phyloP scores from a whole-genome alignment of 1,140 invertebrate genomes.

The Contarinia nasturtii region DNA sequence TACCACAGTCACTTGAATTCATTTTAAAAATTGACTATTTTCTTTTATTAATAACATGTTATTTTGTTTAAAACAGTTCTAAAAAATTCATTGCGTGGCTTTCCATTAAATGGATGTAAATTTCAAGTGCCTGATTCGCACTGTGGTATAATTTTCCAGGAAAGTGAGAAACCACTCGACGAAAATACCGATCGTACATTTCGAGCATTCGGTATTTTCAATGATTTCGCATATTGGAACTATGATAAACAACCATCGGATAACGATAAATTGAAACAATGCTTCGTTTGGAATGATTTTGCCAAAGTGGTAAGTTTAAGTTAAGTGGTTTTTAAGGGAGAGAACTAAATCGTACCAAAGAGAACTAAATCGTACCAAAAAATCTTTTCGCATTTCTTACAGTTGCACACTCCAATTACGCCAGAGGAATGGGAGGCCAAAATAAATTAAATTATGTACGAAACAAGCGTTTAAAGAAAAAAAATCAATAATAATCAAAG shows the following conservation, averaged over 20 bases:
- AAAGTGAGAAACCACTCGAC: slow-evolving; percentile 30
- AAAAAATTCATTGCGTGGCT: slow-evolving; percentile 39
- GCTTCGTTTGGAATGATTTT: slow-evolving; percentile 49
- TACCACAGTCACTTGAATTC: no score
- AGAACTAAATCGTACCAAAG: no score
- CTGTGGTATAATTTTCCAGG: slow-evolving; percentile 37
- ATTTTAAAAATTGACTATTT: no score
- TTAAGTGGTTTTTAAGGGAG: not conserved
- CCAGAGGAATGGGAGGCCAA: no score
- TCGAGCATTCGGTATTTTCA: slow-evolving; percentile 35
- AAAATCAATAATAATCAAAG: no score
- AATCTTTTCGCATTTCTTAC: no score
- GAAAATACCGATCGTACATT: slow-evolving; percentile 34
- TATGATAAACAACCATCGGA: slow-evolving; percentile 48
- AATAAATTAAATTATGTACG: no score
- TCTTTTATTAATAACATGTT: slow-evolving; percentile 4
- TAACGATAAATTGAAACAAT: slow-evolving; percentile 39
- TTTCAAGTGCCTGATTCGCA: slow-evolving; percentile 35
- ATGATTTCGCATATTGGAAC: slow-evolving; percentile 53
- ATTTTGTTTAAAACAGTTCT: slow-evolving; percentile 14
- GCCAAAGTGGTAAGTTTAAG: slow-evolving; percentile 38
- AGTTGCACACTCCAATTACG: no score
- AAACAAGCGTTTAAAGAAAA: no score
- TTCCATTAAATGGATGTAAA: slow-evolving; percentile 38
- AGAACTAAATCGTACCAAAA: no score